Evolutionary conservation across 2,888 invertebrate species (phyloP), one percentile per base, ranked within the genome.

Genomic region (Drosophila differens): DNA sequence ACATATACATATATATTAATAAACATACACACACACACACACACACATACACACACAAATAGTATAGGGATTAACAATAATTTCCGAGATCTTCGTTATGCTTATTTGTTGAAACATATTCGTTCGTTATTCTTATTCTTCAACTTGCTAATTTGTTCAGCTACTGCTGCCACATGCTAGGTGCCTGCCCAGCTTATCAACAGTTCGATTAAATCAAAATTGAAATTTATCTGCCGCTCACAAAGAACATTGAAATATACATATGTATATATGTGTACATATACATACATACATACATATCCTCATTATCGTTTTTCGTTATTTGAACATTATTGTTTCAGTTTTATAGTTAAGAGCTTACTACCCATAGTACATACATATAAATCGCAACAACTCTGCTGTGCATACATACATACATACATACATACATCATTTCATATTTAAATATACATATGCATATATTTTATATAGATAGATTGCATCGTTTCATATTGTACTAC

Each of bases 131-230:
- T 49, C 25, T 14, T 41, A 47, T 47, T 47, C 22, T n/a, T 39
- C 19, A 33, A 59, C 19, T 22, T 33, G 14, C 12, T 35, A 44
- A 25, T 47, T 47, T 33, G 30, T 59, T 33, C 33, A 25, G 22
- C 25, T 51, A n/a, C 53, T 16, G 25, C 22, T 53, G 53, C 37
- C 9, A 55, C 4, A 1, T 37, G 25, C 44, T 52, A 33, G 60
- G 54, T 74, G 35, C 74, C 74, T 37, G 74, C 74, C 74, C 60
- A 39, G 7, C 25, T 59, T 35, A 39, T 65, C 25, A 57, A 63
- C 57, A 57, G 41, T 35, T 57, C 4, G n/a, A 47, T 63, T 35
- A 61, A 9, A 58, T 63, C 35, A 33, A 32, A 33, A 65, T 51
- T 25, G 9, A 49, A n/a, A 32, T 35, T 35, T 33, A 59, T 44